Base-by-base conservation (phyloP, 2,888 invertebrate genomes). In the Meiosimyza decipiens region DNA sequence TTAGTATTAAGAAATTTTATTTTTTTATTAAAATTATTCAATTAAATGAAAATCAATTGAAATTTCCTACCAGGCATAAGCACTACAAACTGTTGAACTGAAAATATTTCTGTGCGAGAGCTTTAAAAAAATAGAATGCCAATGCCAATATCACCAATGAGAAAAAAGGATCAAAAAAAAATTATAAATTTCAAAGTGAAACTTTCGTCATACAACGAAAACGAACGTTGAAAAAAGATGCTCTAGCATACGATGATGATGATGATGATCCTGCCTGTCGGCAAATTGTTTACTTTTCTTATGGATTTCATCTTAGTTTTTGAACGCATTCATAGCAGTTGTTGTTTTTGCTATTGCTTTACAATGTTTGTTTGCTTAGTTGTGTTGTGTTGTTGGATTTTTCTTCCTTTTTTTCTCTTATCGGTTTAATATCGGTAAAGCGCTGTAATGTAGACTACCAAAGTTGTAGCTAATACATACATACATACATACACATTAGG, bases 211-310 rank as follows among this genome's bases (percentile, higher is more conserved):
- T 28, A 28, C 4, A 28, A 3, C 0, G 0, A 51, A 64, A 51
- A 15, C 0, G 3, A 4, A 28, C 3, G 28, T 28, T 4, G 18
- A 16, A 65, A 28, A 66, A n/a, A 16, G 6, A 54, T 40, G 9
- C 40, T 40, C 40, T 2, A 6, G 9, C 40, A 40, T 40, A 9
- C 40, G 40, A 40, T 54, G 16, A 40, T 57, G 59, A 68, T 67
- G 28, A 67, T 52, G 60, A 62, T 47, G 54, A 70, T 63, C 15
- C 49, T 22, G 62, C 62, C 62, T 70, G 70, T 70, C 70, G 62
- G 52, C 70, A 70, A 70, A 62, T 70, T 70, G 70, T 70, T 70
- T 70, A 63, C 70, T 47, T 47, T 70, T 18, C 62, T 63, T 70
- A 70, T 63, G 70, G 62, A 63, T 70, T 63, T 63, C 63, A 63